Evolutionary conservation across 2,797 vertebrate species (phyloP).

Genomic region (Danio aesculapii): DNA sequence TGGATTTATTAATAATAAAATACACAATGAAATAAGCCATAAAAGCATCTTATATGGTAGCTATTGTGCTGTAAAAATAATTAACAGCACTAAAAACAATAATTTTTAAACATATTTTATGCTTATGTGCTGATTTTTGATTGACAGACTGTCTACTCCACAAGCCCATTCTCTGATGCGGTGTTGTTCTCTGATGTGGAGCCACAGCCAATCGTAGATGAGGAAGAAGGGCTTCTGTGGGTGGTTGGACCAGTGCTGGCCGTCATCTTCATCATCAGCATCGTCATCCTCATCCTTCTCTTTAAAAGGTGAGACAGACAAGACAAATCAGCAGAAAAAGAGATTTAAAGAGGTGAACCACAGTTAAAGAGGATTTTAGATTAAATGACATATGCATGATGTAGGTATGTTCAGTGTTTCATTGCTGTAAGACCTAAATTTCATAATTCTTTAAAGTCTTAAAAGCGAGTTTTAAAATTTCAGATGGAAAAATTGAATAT

Average conservation of each 20-base stretch:
- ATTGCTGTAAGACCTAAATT: too few relatives aligned
- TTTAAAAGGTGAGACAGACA: constrained; percentile 91
- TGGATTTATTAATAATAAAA: too few relatives aligned
- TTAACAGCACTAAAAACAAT: too few relatives aligned
- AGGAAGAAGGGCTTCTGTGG: constrained; percentile 98
- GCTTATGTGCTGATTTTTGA: neutral
- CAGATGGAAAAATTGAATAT: neutral
- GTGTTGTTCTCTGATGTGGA: constrained; percentile 95
- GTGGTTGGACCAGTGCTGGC: constrained; percentile 97
- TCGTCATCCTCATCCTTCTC: constrained; percentile 98
- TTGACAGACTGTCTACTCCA: constrained; percentile 92
- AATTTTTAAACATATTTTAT: neutral
- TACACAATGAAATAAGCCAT: too few relatives aligned
- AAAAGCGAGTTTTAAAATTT: neutral
- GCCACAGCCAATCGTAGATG: constrained; percentile 95
- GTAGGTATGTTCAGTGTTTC: neutral
- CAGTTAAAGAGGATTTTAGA: neutral
- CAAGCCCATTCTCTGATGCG: constrained; percentile 96
- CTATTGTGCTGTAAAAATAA: too few relatives aligned
- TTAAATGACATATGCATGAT: neutral
- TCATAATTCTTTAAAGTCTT: too few relatives aligned
- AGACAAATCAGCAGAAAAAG: neutral
- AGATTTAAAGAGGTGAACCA: neutral
- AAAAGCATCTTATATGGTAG: too few relatives aligned
- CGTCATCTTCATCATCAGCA: constrained; percentile 99